These are phyloP conservation scores for Xiphophorus hellerii DNA, from an alignment of 2,113 vertebrate species.

Conservation along the genomic window DNA sequence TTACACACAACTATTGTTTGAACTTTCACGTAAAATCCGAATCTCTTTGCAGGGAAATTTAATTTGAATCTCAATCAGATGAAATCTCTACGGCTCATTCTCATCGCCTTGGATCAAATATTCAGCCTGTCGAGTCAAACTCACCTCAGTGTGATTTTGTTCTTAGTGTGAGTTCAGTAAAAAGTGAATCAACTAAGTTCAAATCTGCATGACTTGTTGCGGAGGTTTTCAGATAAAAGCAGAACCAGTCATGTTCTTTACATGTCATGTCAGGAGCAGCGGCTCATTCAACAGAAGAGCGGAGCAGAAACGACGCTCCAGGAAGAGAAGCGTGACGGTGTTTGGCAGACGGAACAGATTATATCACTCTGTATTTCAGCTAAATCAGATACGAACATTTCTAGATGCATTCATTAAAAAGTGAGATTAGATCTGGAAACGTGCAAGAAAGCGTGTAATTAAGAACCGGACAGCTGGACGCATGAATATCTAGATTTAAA, in stretches of 20 bases:
- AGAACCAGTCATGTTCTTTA: constrained; percentile 9
- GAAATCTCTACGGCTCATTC: too few species aligned
- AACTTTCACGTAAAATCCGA: not conserved
- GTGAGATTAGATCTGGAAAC: not conserved
- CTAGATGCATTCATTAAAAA: not conserved
- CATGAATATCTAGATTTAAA: too few species aligned
- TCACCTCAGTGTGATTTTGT: not conserved
- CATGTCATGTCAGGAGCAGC: constrained; percentile 20
- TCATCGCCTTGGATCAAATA: constrained; percentile 1
- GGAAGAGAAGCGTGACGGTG: not conserved
- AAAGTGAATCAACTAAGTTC: not conserved
- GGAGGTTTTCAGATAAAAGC: constrained; percentile 1
- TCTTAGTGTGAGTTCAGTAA: not conserved
- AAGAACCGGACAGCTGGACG: too few species aligned
- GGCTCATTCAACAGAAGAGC: constrained; percentile 1
- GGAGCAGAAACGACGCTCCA: constrained; percentile 2
- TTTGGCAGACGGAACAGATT: not conserved
- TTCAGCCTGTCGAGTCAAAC: constrained; percentile 18
- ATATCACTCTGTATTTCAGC: not conserved
- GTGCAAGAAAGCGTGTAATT: not conserved
- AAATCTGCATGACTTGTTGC: constrained; percentile 5
- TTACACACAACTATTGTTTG: not conserved
- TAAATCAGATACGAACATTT: not conserved
- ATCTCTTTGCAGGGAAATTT: not conserved
- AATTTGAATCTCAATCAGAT: too few species aligned